Base-by-base conservation (phyloP, 2,113 vertebrate species). In the Noturus placidus region DNA sequence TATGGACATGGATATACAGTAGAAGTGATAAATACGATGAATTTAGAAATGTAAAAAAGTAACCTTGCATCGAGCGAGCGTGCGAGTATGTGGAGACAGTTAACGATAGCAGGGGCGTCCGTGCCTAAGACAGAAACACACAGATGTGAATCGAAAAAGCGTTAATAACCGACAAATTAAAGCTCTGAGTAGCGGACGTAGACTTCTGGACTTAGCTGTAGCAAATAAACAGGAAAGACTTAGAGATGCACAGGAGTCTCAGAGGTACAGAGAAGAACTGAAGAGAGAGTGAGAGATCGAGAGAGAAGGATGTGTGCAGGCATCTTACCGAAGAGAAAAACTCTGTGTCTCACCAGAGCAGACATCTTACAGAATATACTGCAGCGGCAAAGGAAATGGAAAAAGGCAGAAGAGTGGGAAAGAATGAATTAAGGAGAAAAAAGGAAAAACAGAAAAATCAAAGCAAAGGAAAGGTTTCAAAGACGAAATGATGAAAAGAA, bases 281-380 rank as follows among this genome's bases (percentile, higher is more conserved):
- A 17, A n/a, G n/a, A 79, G 35, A 83, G 30, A 82, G 72, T 35
- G 65, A 2, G 79, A 67, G 74, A 76, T 15, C 56, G 52, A n/a
- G n/a, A 79, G 38, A 80, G n/a, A 15, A 56, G 27, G 22, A 78
- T 52, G 22, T 50, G 22, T 52, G 42, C 22, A 54, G 76, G 14
- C 8, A 13, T 92, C 97, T 97, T 96, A 99, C 97, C 97, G 81
- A 98, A 99, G 88, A 99, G 96, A 92, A 97, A 97, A 87, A 99
- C 96, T 93, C 97, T 96, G 94, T 99, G 97, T 88, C 97, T 96
- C 92, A 99, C 97, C 91, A 99, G 94, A 90, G 97, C 97, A 0
- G 97, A 96, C 91, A 98, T 95, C 94, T 99, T 99, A 97, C 97
- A 98, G 96, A 99, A 98, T 92, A 98, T 97, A 94, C 97, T 98